A percentile compares a stretch with the other conserved stretches of the same genome.
Conservation (phyloP, 2,888 invertebrate species). For the Acleris cristana region DNA sequence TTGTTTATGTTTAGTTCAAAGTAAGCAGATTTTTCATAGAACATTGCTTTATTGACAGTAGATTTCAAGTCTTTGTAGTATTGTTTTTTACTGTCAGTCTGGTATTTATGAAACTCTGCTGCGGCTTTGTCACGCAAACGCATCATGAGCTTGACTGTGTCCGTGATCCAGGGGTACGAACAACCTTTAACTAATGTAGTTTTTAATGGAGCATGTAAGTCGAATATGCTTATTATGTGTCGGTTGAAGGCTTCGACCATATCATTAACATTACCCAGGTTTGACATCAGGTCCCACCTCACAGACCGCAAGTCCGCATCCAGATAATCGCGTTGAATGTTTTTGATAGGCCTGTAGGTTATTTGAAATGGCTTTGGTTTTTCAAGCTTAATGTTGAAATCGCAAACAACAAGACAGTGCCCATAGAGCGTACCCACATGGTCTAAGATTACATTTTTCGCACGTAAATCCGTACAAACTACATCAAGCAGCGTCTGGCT, state of each 20-base stretch:
- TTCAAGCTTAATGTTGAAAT: slow-evolving; percentile 1
- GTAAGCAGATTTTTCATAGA: neutral
- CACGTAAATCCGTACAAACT: neutral
- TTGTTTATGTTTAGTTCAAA: neutral
- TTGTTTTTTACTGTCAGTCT: neutral
- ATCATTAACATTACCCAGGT: neutral
- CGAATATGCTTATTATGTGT: neutral
- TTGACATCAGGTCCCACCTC: slow-evolving; percentile 1
- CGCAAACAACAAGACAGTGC: neutral
- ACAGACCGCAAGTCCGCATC: neutral
- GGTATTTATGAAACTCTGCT: neutral
- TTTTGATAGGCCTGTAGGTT: slow-evolving; percentile 9
- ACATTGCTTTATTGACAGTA: neutral
- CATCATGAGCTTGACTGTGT: neutral
- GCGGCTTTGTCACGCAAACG: neutral
- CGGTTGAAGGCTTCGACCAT: neutral
- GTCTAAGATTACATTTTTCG: neutral
- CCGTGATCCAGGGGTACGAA: neutral
- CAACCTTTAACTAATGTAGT: neutral
- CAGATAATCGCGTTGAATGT: neutral
- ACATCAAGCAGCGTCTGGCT: slow-evolving; percentile 20
- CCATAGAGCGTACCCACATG: neutral
- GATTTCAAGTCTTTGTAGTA: slow-evolving; percentile 1
- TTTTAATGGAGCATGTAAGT: neutral
- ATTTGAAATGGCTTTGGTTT: neutral